Evolutionary conservation across 2,888 invertebrate species (phyloP).

Genomic region (Panopea generosa): DNA sequence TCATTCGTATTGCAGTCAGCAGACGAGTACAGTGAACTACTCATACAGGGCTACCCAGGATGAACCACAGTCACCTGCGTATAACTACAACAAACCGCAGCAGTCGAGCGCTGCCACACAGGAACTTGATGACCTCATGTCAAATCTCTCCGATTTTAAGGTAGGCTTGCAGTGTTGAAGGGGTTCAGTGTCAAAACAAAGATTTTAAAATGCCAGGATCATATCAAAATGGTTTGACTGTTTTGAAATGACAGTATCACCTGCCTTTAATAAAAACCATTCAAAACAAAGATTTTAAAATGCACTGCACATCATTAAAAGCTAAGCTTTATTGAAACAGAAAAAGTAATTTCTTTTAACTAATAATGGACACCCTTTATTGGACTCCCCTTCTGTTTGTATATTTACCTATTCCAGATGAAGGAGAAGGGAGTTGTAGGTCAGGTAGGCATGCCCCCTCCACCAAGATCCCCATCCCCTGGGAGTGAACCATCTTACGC

Average conservation of each 20-base stretch:
- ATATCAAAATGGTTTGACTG: too few species aligned
- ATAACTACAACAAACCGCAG: slow-evolving; percentile 16
- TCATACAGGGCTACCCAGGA: slow-evolving; percentile 12
- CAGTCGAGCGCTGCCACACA: slow-evolving; percentile 90
- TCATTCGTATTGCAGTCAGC: slow-evolving; percentile 1
- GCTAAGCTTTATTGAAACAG: too few species aligned
- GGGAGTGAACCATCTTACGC: slow-evolving; percentile 81
- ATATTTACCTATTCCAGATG: slow-evolving; percentile 28
- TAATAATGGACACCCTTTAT: too few species aligned
- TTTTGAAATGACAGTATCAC: too few species aligned
- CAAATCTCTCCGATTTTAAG: slow-evolving; percentile 96
- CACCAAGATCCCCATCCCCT: slow-evolving; percentile 65
- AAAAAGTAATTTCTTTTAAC: too few species aligned
- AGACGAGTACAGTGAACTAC: slow-evolving; percentile 29
- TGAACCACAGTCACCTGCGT: neutral
- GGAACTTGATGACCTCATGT: slow-evolving; percentile 98
- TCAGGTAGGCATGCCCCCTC: slow-evolving; percentile 39
- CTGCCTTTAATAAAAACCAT: too few species aligned
- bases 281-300: too few species aligned
- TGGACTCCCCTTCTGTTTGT: neutral
- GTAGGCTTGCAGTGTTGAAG: slow-evolving; percentile 87
- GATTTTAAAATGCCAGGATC: too few species aligned
- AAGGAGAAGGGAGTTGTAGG: slow-evolving; percentile 24
- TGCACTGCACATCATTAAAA: too few species aligned
- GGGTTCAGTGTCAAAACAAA: too few species aligned